These are phyloP conservation scores for Clarias laeviceps DNA, from an alignment of 2,797 vertebrate species.

Conservation along the genomic window DNA sequence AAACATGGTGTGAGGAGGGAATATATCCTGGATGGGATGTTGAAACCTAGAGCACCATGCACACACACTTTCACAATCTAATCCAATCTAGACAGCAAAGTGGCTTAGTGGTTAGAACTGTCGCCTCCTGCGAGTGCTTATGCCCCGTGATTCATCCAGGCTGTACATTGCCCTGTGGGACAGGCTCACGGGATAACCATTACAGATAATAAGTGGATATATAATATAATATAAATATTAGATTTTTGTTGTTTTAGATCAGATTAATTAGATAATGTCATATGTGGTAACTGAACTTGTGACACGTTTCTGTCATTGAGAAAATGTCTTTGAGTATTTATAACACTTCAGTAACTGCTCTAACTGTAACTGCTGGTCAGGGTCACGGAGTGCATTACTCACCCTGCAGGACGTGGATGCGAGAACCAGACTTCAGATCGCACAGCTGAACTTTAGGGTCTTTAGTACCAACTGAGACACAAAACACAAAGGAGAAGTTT, in stretches of 20 bases:
- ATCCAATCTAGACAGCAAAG: background rate
- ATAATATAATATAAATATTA: background rate
- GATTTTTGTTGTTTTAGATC: background rate
- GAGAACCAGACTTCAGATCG: conserved; percentile 95
- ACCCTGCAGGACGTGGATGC: conserved; percentile 94
- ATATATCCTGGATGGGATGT: background rate
- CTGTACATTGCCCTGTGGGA: no score
- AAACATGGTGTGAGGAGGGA: background rate
- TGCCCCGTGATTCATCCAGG: no score
- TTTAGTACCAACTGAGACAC: conserved; percentile 91
- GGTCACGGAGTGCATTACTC: conserved; percentile 48
- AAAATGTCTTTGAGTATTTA: background rate
- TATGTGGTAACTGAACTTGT: background rate
- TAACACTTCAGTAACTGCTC: background rate
- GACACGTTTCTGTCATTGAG: background rate
- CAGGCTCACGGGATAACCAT: no score
- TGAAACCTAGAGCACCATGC: background rate
- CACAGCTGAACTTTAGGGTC: conserved; percentile 94
- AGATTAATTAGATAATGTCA: background rate
- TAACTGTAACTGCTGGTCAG: conserved; percentile 4
- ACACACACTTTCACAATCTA: background rate
- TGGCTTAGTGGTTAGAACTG: no score
- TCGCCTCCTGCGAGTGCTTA: no score
- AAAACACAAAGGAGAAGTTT: conserved; percentile 63
- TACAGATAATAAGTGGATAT: background rate